Conservation (phyloP, 2,797 vertebrate genomes). For the Bradypodion ventrale region DNA sequence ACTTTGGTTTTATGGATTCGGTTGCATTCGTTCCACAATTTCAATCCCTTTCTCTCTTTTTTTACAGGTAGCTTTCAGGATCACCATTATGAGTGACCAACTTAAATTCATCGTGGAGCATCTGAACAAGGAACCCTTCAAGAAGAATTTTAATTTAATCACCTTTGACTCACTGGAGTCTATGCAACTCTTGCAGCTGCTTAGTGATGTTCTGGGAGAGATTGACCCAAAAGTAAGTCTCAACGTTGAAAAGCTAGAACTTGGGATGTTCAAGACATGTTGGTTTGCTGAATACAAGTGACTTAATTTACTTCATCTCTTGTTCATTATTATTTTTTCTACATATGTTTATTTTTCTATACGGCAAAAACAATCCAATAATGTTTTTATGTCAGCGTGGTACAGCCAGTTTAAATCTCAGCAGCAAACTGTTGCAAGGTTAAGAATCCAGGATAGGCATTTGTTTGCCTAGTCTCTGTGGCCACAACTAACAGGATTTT, state of each 20-base stretch:
- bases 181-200: conserved; percentile 90
- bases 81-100: conserved; percentile 89
- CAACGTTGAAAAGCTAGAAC: background rate
- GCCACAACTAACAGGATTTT: no score
- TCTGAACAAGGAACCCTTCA: conserved; percentile 94
- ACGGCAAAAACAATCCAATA: no score
- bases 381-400: no score
- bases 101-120: conserved; percentile 94
- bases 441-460: no score
- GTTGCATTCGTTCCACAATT: background rate
- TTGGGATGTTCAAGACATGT: rapidly evolving
- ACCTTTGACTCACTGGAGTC: conserved; percentile 95
- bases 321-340: no score
- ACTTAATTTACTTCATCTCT: no score
- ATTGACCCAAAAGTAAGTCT: conserved; percentile 91
- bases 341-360: no score
- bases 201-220: conserved; percentile 93
- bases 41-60: background rate
- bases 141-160: conserved; percentile 93
- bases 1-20: background rate
- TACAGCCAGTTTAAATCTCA: no score
- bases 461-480: no score
- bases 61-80: conserved; percentile 29
- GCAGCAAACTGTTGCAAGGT: no score
- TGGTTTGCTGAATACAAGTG: background rate